Percentiles rank a stretch among this genome's conserved stretches.
These are phyloP conservation scores for Cyanoramphus novaezelandiae DNA, from an alignment of 2,113 vertebrate species.

Conservation along the genomic window DNA sequence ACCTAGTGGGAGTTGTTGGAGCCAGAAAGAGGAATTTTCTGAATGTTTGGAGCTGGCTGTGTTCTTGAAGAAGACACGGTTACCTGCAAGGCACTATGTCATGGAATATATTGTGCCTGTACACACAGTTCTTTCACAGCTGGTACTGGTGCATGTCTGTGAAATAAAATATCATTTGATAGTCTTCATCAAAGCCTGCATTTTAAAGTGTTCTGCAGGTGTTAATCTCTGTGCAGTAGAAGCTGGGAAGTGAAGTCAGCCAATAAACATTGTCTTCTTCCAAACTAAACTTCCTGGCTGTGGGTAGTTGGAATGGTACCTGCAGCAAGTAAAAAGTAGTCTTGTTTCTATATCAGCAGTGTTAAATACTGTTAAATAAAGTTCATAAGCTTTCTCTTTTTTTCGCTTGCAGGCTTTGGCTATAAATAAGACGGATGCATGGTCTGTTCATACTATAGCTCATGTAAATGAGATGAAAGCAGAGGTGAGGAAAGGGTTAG, in stretches of 20 bases:
- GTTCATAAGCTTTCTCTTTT: background rate
- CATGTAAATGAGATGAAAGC: constrained; percentile 92
- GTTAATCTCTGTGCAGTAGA: background rate
- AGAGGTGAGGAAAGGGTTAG: constrained; percentile 82
- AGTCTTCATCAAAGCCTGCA: background rate
- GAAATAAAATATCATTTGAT: background rate
- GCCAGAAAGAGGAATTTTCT: background rate
- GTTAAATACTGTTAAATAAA: background rate
- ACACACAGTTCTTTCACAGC: background rate
- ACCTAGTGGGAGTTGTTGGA: background rate
- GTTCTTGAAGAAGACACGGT: background rate
- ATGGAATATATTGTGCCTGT: background rate
- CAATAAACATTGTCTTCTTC: background rate
- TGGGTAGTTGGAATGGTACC: background rate
- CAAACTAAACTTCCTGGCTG: background rate
- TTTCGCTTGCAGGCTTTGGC: constrained; percentile 77
- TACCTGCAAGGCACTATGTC: background rate
- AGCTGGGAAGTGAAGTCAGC: background rate
- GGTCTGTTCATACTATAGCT: constrained; percentile 89
- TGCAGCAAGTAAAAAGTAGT: background rate
- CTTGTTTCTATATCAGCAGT: background rate
- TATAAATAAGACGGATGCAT: constrained; percentile 80
- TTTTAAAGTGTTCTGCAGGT: background rate
- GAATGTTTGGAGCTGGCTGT: background rate
- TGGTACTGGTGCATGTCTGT: background rate